These are phyloP conservation scores for Leucozona laternaria DNA, from an alignment of 2,888 invertebrate species.

Conservation along the genomic window DNA sequence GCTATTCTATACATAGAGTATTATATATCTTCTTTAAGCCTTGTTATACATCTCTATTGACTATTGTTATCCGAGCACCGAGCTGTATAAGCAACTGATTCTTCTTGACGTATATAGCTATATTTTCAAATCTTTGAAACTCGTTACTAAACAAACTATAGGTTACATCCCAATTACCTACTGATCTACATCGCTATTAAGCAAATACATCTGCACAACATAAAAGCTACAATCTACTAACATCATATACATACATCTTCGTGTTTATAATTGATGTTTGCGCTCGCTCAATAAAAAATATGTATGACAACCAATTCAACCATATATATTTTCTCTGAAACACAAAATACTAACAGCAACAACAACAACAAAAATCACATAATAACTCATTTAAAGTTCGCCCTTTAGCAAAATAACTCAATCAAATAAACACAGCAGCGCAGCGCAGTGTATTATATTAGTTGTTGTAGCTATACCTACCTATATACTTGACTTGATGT, in stretches of 20 bases:
- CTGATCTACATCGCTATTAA: constrained; percentile 20
- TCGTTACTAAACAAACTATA: neutral
- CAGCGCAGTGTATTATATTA: too few relatives aligned
- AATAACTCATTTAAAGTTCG: constrained; percentile 73
- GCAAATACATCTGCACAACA: constrained; percentile 9
- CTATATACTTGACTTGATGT: neutral
- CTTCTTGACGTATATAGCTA: too few relatives aligned
- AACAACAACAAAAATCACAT: constrained; percentile 55
- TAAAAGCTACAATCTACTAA: neutral
- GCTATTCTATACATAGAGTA: too few relatives aligned
- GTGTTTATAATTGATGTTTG: constrained; percentile 57
- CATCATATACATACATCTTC: constrained; percentile 51
- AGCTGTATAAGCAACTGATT: too few relatives aligned
- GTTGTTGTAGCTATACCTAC: too few relatives aligned
- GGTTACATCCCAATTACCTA: constrained; percentile 6
- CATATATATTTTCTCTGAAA: neutral
- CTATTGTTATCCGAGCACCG: too few relatives aligned
- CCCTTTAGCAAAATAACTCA: constrained; percentile 74
- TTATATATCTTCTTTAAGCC: too few relatives aligned
- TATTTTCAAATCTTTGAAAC: too few relatives aligned
- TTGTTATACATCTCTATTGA: too few relatives aligned
- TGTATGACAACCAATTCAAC: constrained; percentile 62
- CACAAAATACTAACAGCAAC: neutral
- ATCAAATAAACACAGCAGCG: constrained; percentile 55
- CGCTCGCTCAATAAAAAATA: neutral